Base-by-base conservation (phyloP, 2,113 vertebrate genomes). In the Alexandromys fortis region DNA sequence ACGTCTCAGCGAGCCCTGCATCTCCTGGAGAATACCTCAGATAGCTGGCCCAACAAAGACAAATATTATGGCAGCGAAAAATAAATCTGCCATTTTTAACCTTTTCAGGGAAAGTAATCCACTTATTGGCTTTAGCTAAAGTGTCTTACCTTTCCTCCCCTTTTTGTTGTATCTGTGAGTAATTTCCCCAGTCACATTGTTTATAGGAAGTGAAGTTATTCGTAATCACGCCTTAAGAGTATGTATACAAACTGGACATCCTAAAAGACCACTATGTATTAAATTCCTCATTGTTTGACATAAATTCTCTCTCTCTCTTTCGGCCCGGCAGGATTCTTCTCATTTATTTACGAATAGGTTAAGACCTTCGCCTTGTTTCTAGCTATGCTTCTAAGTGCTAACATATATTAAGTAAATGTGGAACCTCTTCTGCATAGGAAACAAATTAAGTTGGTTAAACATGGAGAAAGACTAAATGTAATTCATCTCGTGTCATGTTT, bases 271-370 rank as follows among this genome's bases (percentile, higher is more conserved):
- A 98, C 98, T 95, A 99, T 99, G 98, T 99, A 99, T 99, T 99
- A 98, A 99, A 99, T 99, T 99, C 99, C 99, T 99, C 98, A 99
- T 99, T 99, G 99, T 99, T 99, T 99, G 99, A 99, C 99, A 99
- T 99, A 98, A 99, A 98, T 98, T 98, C 99, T 99, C 98, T 99
- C 99, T 99, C 99, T 99, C 99, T 99, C 98, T 99, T 98, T 98
- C 98, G 98, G 98, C 98, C 98, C 98, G 98, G 99, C 99, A 99
- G 99, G 99, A 99, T 99, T 99, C 99, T 99, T 99, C 99, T 98
- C 99, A 99, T 99, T 99, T 99, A 99, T 99, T 99, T 98, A 98
- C 97, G 98, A 98, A 98, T 97, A 98, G 99, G 99, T 99, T 99
- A 97, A 98, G 99, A 99, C 99, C 99, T 97, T 98, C 98, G 98